phyloP scores from a whole-genome alignment of 2,113 vertebrate genomes.

The Amia ocellicauda region DNA sequence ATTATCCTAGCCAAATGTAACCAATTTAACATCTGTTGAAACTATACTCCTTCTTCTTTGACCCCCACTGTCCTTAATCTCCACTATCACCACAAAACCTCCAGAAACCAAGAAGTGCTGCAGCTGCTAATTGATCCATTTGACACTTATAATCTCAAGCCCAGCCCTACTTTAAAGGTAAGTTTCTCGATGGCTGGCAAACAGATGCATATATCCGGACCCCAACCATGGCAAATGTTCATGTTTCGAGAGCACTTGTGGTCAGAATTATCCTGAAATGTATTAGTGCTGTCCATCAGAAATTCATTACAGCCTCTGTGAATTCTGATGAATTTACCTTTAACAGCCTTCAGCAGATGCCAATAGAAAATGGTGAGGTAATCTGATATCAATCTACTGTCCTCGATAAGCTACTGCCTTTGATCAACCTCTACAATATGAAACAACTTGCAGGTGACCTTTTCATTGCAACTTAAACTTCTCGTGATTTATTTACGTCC shows the following conservation, averaged over 20 bases:
- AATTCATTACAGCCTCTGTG: slow-evolving; percentile 50
- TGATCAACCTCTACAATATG: slow-evolving; percentile 36
- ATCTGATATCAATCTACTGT: slow-evolving; percentile 44
- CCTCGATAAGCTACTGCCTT: slow-evolving; percentile 53
- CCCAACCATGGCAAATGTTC: slow-evolving; percentile 16
- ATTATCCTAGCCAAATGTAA: slow-evolving; percentile 4
- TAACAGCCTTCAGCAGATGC: slow-evolving; percentile 47
- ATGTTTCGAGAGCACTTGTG: slow-evolving; percentile 45
- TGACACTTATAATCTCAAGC: slow-evolving; percentile 43
- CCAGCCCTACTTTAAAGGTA: slow-evolving; percentile 36
- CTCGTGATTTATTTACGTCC: slow-evolving; percentile 6
- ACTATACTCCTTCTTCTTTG: slow-evolving; percentile 33
- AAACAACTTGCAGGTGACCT: slow-evolving; percentile 57
- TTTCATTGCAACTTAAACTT: slow-evolving; percentile 26
- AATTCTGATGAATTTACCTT: neutral
- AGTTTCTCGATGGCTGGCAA: slow-evolving; percentile 21
- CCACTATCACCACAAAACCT: slow-evolving; percentile 27
- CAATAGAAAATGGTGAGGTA: slow-evolving; percentile 53
- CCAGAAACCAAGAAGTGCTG: slow-evolving; percentile 41
- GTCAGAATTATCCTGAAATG: slow-evolving; percentile 57
- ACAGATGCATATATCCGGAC: slow-evolving; percentile 33
- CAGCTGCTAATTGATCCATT: slow-evolving; percentile 49
- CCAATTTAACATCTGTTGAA: slow-evolving; percentile 42
- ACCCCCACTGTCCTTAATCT: slow-evolving; percentile 24
- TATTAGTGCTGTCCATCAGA: slow-evolving; percentile 63